Conservation (phyloP, 2,113 vertebrate species). For the Mastomys coucha region DNA sequence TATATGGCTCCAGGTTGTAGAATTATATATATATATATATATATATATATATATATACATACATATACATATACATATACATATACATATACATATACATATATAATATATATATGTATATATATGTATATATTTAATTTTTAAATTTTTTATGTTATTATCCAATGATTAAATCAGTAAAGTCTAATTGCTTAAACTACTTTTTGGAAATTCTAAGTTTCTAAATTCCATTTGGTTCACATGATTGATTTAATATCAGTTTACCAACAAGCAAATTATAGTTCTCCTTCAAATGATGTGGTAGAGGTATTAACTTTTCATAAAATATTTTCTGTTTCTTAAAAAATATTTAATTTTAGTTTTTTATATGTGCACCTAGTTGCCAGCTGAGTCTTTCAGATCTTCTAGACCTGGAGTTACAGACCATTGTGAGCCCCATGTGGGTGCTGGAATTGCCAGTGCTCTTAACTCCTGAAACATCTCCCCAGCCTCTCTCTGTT, state of each 20-base stretch:
- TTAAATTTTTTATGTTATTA: background rate
- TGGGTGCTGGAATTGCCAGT: background rate
- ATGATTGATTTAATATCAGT: constrained; percentile 12
- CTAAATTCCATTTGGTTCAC: constrained; percentile 41
- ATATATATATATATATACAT: background rate
- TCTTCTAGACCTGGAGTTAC: background rate
- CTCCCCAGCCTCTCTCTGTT: background rate
- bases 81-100: too few relatives aligned
- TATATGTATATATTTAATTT: too few relatives aligned
- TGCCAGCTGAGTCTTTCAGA: background rate
- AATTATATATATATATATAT: background rate
- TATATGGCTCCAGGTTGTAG: background rate
- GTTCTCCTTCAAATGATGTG: constrained; percentile 7
- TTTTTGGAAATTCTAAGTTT: constrained; percentile 27
- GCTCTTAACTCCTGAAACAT: background rate
- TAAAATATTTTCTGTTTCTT: constrained; percentile 25
- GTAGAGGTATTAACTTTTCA: constrained; percentile 15
- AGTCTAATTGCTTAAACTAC: background rate
- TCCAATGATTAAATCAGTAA: constrained; percentile 33
- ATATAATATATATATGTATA: too few relatives aligned
- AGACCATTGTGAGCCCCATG: background rate
- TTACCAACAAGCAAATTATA: background rate
- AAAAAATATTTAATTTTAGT: background rate
- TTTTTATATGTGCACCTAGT: background rate
- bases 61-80: background rate